Evolutionary conservation across 2,888 invertebrate genomes (phyloP), one percentile per base, ranked within the genome.

Genomic region (Agrochola circellaris): DNA sequence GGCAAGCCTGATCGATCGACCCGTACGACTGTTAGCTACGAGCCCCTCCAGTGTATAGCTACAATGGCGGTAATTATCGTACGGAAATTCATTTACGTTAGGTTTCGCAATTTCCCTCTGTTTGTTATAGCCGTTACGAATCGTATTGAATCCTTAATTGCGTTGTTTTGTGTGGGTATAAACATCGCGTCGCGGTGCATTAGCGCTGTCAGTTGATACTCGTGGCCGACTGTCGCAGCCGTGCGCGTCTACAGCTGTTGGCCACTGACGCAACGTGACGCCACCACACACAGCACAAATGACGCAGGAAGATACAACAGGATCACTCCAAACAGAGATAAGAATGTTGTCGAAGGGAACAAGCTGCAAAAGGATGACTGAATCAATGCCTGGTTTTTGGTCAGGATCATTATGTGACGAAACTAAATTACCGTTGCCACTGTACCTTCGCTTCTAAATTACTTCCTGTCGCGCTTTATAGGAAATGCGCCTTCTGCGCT

Each of bases 31-130:
- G 7, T 51, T 17, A 51, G 17, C 48, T 2, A 17, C 48, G 20
- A 51, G 48, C 48, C 20, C 20, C 48, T 20, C 20, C 48, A 51
- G 48, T 51, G 23, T 48, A 51, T 51, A 61, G 30, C 42, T 64
- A 60, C 60, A 68, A 66, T 42, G 48, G 9, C 42, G 42, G 64
- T 48, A 51, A 72, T 60, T 56, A 68, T 73, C 38, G 51, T 70
- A 56, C 73, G 64, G 82, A 85, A 85, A 81, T 81, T 62, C 17
- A 74, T 72, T 60, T 54, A 66, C 51, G 60, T n/a, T 23, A 62
- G n/a, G 45, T 74, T 62, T 74, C 17, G 60, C 60, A 71, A 75
- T 81, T 75, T 82, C 62, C 62, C 13, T 34, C 26, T 30, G 66
- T 64, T 54, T 72, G 62, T 42, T 38, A 69, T 66, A 64, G 13